Conservation (phyloP, 2,113 vertebrate species). For the Lethenteron camtschaticum region DNA sequence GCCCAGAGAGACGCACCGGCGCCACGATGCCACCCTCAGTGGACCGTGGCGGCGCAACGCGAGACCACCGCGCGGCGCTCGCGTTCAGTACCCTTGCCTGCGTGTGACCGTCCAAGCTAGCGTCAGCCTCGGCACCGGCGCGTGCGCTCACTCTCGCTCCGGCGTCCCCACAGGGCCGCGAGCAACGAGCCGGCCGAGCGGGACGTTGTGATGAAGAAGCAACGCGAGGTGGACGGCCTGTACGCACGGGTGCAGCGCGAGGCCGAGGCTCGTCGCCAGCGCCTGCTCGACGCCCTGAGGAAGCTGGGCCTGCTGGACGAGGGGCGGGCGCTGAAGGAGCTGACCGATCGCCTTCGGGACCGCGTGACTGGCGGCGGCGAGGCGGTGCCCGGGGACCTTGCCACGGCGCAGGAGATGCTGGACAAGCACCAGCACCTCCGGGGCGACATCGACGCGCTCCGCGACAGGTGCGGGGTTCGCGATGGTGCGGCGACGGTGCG, state of each 20-base stretch:
- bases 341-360: slow-evolving; percentile 24
- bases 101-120: no score
- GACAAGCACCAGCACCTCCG: slow-evolving; percentile 31
- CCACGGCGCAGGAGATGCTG: slow-evolving; percentile 33
- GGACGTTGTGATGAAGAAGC: slow-evolving; percentile 30
- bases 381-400: slow-evolving; percentile 26
- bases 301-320: slow-evolving; percentile 32
- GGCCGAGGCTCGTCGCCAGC: slow-evolving; percentile 14
- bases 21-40: no score
- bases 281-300: slow-evolving; percentile 19
- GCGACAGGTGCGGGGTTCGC: slow-evolving; percentile 26
- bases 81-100: no score
- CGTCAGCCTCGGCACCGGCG: no score
- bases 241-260: slow-evolving; percentile 24
- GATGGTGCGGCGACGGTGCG: neutral
- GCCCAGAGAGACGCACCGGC: no score
- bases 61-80: no score
- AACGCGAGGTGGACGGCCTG: slow-evolving; percentile 31
- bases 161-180: neutral
- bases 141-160: no score
- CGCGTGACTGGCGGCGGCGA: slow-evolving; percentile 20
- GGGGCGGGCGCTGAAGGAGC: slow-evolving; percentile 25
- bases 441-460: slow-evolving; percentile 32
- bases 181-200: slow-evolving; percentile 31
- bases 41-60: no score